Evolutionary conservation across 2,888 invertebrate genomes (phyloP).

Genomic region (Tetramorium bicarinatum): DNA sequence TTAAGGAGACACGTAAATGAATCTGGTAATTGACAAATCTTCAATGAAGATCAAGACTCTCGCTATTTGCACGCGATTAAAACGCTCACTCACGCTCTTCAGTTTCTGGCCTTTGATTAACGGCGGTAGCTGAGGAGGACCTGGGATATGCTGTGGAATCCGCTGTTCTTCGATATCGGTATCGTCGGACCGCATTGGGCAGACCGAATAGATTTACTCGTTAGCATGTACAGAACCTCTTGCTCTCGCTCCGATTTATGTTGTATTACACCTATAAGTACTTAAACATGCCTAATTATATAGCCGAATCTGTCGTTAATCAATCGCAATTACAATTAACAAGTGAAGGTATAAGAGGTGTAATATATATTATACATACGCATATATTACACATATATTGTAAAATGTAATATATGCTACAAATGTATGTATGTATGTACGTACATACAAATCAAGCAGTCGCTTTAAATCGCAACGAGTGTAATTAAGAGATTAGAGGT

Average conservation of each 20-base stretch:
- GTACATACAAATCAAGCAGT: neutral
- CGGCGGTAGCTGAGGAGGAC: constrained; percentile 79
- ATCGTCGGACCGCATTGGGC: constrained; percentile 56
- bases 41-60: neutral
- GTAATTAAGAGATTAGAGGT: neutral
- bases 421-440: too few relatives aligned
- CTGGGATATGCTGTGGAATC: constrained; percentile 51
- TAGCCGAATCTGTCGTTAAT: constrained; percentile 2
- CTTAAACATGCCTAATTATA: neutral
- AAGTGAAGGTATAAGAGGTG: constrained; percentile 9
- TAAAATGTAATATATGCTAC: too few relatives aligned
- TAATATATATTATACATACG: neutral
- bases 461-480: neutral
- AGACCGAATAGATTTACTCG: neutral
- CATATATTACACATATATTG: too few relatives aligned
- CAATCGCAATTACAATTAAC: constrained; percentile 15
- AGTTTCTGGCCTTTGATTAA: constrained; percentile 78
- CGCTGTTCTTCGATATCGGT: constrained; percentile 17
- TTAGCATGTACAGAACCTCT: constrained; percentile 11
- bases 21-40: neutral
- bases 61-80: neutral
- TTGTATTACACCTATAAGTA: neutral
- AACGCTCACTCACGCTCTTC: constrained; percentile 73
- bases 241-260: neutral
- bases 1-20: neutral